Percentiles rank a stretch among this genome's conserved stretches.
Evolutionary conservation across 2,797 vertebrate genomes (phyloP).

Genomic region (Danio albolineatus): DNA sequence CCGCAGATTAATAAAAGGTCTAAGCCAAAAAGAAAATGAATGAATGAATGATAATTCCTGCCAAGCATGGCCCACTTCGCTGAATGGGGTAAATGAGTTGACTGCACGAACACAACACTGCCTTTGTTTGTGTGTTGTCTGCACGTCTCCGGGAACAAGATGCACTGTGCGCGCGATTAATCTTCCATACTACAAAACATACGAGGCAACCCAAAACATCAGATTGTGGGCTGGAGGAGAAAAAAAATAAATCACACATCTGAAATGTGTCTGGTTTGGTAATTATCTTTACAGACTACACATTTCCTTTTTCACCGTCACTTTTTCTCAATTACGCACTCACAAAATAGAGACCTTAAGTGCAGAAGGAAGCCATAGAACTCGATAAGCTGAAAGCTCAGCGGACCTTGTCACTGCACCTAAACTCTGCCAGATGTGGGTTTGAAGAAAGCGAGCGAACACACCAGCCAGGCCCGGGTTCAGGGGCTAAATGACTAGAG

Average conservation of each 20-base stretch:
- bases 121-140: conserved; percentile 59
- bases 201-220: neutral
- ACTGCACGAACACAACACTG: conserved; percentile 42
- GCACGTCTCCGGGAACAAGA: conserved; percentile 24
- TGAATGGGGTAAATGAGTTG: conserved; percentile 18
- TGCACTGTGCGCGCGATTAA: neutral
- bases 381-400: conserved; percentile 47
- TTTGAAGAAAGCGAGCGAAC: conserved; percentile 6
- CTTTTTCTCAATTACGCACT: conserved; percentile 36
- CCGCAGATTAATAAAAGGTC: too few species aligned
- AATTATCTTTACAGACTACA: conserved; percentile 7
- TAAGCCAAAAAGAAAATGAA: too few species aligned
- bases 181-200: neutral
- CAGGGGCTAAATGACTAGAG: conserved; percentile 15
- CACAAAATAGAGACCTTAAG: conserved; percentile 43
- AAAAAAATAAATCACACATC: conserved; percentile 11
- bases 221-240: neutral
- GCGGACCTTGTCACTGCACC: conserved; percentile 40
- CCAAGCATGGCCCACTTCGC: neutral
- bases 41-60: neutral
- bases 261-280: conserved; percentile 32
- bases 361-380: conserved; percentile 42
- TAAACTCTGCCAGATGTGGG: conserved; percentile 65
- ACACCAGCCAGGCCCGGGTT: conserved; percentile 10
- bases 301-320: conserved; percentile 9